Conservation (phyloP, 1,140 invertebrate genomes). For the Pantala flavescens region DNA sequence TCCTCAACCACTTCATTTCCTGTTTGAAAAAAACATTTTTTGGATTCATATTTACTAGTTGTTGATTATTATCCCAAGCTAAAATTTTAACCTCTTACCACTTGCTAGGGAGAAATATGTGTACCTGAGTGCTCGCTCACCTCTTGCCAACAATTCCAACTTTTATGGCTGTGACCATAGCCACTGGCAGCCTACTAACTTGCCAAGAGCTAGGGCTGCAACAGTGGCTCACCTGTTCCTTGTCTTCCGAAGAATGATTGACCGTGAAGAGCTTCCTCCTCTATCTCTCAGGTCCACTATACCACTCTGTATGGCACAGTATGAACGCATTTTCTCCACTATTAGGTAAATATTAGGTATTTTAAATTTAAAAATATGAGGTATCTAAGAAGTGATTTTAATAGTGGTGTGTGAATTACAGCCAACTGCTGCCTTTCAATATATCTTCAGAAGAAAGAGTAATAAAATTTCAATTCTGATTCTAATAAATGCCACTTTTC, state of each 20-base stretch:
- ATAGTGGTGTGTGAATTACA: too few relatives aligned
- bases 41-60: too few relatives aligned
- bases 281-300: conserved; percentile 37
- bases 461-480: too few relatives aligned
- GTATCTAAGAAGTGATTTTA: too few relatives aligned
- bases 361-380: neutral
- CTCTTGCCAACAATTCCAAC: conserved; percentile 34
- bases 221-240: conserved; percentile 34
- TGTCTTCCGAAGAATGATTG: conserved; percentile 36
- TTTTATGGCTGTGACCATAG: conserved; percentile 36
- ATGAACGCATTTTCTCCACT: conserved; percentile 33
- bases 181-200: conserved; percentile 34
- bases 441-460: too few relatives aligned
- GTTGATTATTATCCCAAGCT: too few relatives aligned
- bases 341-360: conserved; percentile 27
- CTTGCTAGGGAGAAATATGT: conserved; percentile 35
- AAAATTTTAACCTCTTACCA: too few relatives aligned
- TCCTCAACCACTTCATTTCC: too few relatives aligned
- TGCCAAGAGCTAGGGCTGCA: conserved; percentile 36
- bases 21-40: too few relatives aligned
- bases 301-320: conserved; percentile 37
- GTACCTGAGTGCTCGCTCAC: conserved; percentile 30
- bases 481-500: too few relatives aligned
- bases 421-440: too few relatives aligned
- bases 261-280: conserved; percentile 38